Evolutionary conservation across 2,113 vertebrate species (phyloP), one percentile per base, ranked within the genome.

Genomic region (Eonycteris spelaea): DNA sequence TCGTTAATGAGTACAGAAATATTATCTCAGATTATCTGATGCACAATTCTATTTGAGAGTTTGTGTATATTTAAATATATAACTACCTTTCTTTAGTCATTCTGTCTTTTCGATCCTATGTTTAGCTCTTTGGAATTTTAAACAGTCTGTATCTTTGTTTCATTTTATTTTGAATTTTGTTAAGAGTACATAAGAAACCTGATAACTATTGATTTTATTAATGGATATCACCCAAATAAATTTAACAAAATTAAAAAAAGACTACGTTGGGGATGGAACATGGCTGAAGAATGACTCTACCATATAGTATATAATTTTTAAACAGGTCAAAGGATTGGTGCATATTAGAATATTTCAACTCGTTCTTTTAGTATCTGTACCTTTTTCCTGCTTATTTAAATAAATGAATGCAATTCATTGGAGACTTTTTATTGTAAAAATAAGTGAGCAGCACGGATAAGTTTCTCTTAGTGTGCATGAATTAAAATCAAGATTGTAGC

Each of bases 121-220:
- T 92, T 92, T 79, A 77, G 16, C 48, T 74, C 48, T 92, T 84
- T n/a, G 51, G 7, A 94, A 84, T 92, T 92, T 84, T 90, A 86
- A 86, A 45, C 2, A 70, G 16, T 82, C 10, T 74, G 13, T 71
- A 26, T 28, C 75, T 68, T 53, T 48, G 24, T 75, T 91, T 91
- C 11, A 8, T 74, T 70, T 82, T 82, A 7, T 6, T 82, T 92
- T 65, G 19, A 14, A 78, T 90, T 86, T 97, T 78, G 35, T 78
- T 86, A 73, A 77, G 30, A 79, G 16, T 82, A 14, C 10, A 12
- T 28, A 74, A 28, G 15, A 61, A 12, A 63, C 24, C 12, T 63
- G 24, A 30, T 30, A 63, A 26, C 59, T 30, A 30, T 30, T 63
- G 11, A 63, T 63, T 63, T 63, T 63, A 12, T 63, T 63, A 63